Percentiles rank a stretch among this genome's conserved stretches.
These are phyloP conservation scores for Tiliacea citrago DNA, from an alignment of 2,888 invertebrate species.

Conservation along the genomic window DNA sequence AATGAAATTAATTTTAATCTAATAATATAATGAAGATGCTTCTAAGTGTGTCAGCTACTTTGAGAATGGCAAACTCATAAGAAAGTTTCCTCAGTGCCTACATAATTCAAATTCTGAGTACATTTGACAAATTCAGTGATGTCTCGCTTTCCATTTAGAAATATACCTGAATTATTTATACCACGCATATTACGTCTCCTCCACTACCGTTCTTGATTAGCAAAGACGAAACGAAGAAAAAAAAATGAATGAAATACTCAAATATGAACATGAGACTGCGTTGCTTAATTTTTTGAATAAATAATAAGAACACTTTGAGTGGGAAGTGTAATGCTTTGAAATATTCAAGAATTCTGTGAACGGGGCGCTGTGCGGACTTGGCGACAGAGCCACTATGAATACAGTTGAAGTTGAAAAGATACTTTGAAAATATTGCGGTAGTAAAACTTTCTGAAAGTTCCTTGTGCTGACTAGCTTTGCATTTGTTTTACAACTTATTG, in stretches of 20 bases:
- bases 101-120: constrained; percentile 51
- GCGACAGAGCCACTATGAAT: constrained; percentile 51
- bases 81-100: constrained; percentile 16
- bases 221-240: constrained; percentile 38
- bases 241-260: constrained; percentile 55
- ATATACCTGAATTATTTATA: constrained; percentile 59
- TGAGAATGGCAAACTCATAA: constrained; percentile 29
- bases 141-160: constrained; percentile 30
- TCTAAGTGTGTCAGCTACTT: constrained; percentile 4
- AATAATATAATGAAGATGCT: constrained; percentile 1
- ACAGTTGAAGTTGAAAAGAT: constrained; percentile 36
- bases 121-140: constrained; percentile 57
- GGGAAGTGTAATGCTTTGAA: constrained; percentile 75
- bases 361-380: constrained; percentile 63
- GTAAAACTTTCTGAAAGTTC: constrained; percentile 40
- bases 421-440: constrained; percentile 51
- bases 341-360: constrained; percentile 74
- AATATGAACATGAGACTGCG: constrained; percentile 65
- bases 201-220: constrained; percentile 59
- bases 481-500: constrained; percentile 45
- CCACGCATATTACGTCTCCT: constrained; percentile 43
- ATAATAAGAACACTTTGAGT: constrained; percentile 73
- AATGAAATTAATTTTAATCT: background rate
- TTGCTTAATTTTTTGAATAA: constrained; percentile 79
- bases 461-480: constrained; percentile 23